Conservation (phyloP, 2,113 vertebrate genomes). For the Aegypius monachus region DNA sequence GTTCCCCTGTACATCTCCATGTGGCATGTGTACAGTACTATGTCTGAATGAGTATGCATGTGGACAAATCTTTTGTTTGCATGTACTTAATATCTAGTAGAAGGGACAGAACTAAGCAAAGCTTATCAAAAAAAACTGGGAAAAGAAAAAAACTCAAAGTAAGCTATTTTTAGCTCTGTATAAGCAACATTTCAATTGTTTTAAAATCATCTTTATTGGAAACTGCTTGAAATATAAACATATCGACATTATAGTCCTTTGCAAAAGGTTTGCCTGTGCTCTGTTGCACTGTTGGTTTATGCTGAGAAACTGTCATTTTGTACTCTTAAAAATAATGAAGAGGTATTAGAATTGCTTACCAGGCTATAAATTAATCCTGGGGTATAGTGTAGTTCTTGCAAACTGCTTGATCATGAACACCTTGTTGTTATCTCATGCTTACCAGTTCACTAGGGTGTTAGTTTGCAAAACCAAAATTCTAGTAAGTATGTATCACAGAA, state of each 20-base stretch:
- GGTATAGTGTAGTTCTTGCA: conserved; percentile 23
- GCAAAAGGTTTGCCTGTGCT: neutral
- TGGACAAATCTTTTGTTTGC: neutral
- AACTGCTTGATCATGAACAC: neutral
- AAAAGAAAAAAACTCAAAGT: neutral
- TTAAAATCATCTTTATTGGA: neutral
- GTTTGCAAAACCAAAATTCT: conserved; percentile 12
- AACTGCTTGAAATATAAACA: neutral
- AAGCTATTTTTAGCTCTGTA: neutral
- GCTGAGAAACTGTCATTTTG: neutral
- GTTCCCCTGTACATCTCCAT: neutral
- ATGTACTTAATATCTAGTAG: neutral
- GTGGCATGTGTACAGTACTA: fast-evolving
- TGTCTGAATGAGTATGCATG: neutral
- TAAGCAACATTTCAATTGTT: neutral
- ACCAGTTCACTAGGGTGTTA: conserved; percentile 3
- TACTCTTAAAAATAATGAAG: conserved; percentile 25
- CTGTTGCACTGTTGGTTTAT: neutral
- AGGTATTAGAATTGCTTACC: conserved; percentile 31
- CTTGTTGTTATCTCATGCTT: conserved; percentile 27
- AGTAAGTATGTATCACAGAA: neutral
- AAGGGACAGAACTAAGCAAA: neutral
- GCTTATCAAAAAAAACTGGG: neutral
- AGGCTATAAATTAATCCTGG: conserved; percentile 56
- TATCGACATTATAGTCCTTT: neutral